These are phyloP conservation scores for Tychaedon coryphoeus DNA, from an alignment of 2,113 vertebrate species.

Conservation along the genomic window DNA sequence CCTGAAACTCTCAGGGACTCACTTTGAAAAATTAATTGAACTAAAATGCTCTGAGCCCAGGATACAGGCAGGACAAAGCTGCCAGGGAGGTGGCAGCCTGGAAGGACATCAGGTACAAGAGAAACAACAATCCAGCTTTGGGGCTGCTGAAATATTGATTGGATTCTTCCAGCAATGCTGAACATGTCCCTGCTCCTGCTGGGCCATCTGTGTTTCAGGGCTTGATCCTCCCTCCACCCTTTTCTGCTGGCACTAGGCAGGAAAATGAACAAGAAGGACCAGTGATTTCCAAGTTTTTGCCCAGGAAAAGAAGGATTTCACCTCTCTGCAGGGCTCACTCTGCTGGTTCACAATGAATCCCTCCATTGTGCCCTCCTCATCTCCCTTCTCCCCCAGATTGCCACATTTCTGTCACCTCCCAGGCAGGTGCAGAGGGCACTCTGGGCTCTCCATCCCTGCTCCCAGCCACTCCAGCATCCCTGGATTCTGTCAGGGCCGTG, in stretches of 20 bases:
- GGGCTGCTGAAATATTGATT: neutral
- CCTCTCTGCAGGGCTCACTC: neutral
- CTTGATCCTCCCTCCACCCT: neutral
- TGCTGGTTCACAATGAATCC: neutral
- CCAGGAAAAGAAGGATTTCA: neutral
- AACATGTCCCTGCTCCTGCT: neutral
- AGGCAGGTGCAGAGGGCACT: neutral
- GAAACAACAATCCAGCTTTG: neutral
- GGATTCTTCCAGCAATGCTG: neutral
- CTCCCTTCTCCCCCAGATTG: neutral
- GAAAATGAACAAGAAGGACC: neutral
- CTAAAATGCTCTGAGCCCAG: neutral
- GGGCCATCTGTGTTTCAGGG: neutral
- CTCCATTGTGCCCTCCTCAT: rapidly evolving
- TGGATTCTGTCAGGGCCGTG: rapidly evolving
- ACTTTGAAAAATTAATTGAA: neutral
- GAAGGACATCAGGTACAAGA: neutral
- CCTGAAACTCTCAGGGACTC: neutral
- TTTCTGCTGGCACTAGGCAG: neutral
- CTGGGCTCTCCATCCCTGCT: neutral
- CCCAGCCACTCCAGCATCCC: rapidly evolving
- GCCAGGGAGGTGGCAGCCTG: neutral
- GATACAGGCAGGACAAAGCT: neutral
- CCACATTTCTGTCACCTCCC: neutral
- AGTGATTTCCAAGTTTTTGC: neutral